These are phyloP conservation scores for Notolepis coatsorum DNA, from an alignment of 2,797 vertebrate species.

Conservation along the genomic window DNA sequence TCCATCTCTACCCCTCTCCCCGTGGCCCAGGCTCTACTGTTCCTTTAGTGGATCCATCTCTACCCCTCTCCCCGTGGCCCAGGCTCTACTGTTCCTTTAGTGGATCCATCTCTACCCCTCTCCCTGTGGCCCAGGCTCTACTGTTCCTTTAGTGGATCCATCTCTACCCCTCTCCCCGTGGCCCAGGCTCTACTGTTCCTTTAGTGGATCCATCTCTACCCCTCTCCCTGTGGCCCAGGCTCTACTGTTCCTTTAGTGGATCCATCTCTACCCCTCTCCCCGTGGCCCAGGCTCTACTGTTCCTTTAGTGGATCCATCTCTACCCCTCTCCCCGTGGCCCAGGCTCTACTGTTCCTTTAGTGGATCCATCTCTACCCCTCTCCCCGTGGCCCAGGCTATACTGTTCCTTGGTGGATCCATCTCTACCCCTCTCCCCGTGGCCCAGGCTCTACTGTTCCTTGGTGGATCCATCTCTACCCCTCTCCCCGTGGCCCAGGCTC, in stretches of 20 bases:
- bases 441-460: conserved; percentile 75
- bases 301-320: too few species aligned
- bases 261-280: too few species aligned
- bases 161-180: conserved; percentile 63
- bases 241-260: conserved; percentile 77
- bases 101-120: too few species aligned
- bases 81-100: conserved; percentile 74
- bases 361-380: too few species aligned
- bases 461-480: too few species aligned
- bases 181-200: conserved; percentile 73
- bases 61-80: conserved; percentile 65
- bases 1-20: too few species aligned
- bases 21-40: conserved; percentile 70
- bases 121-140: conserved; percentile 69
- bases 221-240: conserved; percentile 63
- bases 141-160: too few species aligned
- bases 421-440: conserved; percentile 64
- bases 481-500: conserved; percentile 66
- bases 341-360: conserved; percentile 74
- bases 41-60: too few species aligned
- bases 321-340: conserved; percentile 65
- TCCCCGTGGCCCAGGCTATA: conserved; percentile 69
- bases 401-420: conserved; percentile 80
- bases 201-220: too few species aligned
- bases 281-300: conserved; percentile 70